phyloP scores from a whole-genome alignment of 2,113 vertebrate genomes.

The Monopterus albus region DNA sequence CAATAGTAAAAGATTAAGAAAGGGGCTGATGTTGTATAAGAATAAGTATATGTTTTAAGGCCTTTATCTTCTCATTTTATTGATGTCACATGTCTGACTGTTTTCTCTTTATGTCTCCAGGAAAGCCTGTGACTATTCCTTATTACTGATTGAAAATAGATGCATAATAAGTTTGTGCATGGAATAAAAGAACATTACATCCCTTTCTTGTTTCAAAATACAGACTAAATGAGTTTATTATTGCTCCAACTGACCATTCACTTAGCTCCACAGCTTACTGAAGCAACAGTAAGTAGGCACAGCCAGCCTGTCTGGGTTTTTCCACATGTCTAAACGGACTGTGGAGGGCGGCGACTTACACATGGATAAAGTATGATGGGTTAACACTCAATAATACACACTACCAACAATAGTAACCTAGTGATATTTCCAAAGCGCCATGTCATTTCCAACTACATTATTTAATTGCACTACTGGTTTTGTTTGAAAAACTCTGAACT shows the following conservation, averaged over 20 bases:
- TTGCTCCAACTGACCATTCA: neutral
- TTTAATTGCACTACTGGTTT: too few species aligned
- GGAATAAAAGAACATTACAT: neutral
- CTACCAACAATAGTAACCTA: too few species aligned
- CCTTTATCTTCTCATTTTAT: conserved; percentile 4
- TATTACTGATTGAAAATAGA: neutral
- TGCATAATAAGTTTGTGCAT: neutral
- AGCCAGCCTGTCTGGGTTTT: neutral
- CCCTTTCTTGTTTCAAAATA: neutral
- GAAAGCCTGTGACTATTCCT: neutral
- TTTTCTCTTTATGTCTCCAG: neutral
- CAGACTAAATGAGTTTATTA: neutral
- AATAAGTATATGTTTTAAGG: too few species aligned
- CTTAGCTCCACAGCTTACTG: neutral
- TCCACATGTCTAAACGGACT: too few species aligned
- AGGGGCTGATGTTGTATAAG: too few species aligned
- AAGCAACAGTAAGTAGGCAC: neutral
- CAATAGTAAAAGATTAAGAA: conserved; percentile 45
- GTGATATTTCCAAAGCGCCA: too few species aligned
- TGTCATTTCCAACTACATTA: too few species aligned
- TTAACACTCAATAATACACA: too few species aligned
- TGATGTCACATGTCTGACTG: neutral
- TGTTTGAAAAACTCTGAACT: too few species aligned
- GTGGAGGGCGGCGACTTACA: too few species aligned
- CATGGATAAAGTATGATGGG: too few species aligned